Conservation (phyloP, 1,140 invertebrate genomes). For the Atta colombica region DNA sequence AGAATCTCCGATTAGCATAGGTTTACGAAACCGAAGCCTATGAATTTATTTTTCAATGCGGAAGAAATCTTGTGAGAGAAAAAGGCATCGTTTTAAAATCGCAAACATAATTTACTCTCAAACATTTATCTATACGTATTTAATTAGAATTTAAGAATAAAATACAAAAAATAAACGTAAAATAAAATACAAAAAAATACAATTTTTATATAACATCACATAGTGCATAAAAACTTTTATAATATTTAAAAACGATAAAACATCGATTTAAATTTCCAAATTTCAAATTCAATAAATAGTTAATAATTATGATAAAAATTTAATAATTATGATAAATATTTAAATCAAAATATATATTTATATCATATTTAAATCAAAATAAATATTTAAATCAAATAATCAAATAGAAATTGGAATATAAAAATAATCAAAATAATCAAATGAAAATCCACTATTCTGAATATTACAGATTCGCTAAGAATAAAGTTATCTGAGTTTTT, state of each 20-base stretch:
- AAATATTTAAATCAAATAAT: no score
- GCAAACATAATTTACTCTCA: conserved; percentile 4
- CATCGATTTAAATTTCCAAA: background rate
- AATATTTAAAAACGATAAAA: background rate
- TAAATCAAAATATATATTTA: no score
- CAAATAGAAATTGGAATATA: background rate
- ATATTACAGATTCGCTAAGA: conserved; percentile 20
- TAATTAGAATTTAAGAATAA: background rate
- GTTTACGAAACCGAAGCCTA: conserved; percentile 11
- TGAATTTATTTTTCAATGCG: conserved; percentile 11
- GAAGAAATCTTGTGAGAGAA: background rate
- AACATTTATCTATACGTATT: background rate
- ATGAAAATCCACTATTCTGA: conserved; percentile 15
- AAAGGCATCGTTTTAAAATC: background rate
- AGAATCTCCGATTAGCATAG: conserved; percentile 17
- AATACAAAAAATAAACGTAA: background rate
- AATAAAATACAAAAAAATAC: background rate
- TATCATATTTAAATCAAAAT: no score
- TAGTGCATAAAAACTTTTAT: background rate
- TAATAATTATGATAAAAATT: background rate
- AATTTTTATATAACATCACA: background rate
- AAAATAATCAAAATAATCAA: background rate
- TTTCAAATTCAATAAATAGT: background rate
- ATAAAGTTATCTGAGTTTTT: conserved; percentile 58
- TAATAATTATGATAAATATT: background rate